phyloP scores from a whole-genome alignment of 1,140 invertebrate genomes.

The Grapholita molesta region DNA sequence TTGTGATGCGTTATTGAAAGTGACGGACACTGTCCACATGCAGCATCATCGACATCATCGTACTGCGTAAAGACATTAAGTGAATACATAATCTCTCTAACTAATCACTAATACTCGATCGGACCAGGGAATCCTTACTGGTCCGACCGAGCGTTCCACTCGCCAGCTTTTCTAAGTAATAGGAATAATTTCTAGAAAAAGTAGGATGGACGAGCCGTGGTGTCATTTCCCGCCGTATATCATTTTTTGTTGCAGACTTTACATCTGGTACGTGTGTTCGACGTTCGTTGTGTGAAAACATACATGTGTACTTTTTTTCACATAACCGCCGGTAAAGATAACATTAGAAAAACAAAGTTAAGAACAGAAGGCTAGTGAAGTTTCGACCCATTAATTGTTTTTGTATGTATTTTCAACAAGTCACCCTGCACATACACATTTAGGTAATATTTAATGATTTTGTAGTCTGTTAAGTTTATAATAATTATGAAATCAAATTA shows the following conservation, averaged over 20 bases:
- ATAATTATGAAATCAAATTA: no score
- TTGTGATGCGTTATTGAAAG: no score
- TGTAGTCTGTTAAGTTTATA: no score
- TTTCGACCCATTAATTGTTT: neutral
- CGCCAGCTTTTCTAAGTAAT: neutral
- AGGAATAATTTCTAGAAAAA: conserved; percentile 43
- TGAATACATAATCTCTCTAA: no score
- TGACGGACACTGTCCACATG: no score
- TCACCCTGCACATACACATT: no score
- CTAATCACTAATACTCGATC: no score
- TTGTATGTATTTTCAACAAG: no score
- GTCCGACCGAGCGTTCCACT: neutral
- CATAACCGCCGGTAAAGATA: neutral
- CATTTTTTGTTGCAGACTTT: conserved; percentile 60
- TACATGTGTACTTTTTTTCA: conserved; percentile 20
- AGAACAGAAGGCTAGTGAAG: neutral
- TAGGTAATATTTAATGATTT: no score
- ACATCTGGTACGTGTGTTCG: conserved; percentile 53
- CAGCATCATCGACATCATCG: no score
- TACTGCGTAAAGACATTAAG: no score
- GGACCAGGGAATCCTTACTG: no score
- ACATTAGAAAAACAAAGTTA: neutral
- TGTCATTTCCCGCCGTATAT: conserved; percentile 67
- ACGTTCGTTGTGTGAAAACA: conserved; percentile 32
- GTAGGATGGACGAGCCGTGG: conserved; percentile 56